Base-by-base conservation (phyloP, 2,113 vertebrate genomes). In the Zosterops lateralis region DNA sequence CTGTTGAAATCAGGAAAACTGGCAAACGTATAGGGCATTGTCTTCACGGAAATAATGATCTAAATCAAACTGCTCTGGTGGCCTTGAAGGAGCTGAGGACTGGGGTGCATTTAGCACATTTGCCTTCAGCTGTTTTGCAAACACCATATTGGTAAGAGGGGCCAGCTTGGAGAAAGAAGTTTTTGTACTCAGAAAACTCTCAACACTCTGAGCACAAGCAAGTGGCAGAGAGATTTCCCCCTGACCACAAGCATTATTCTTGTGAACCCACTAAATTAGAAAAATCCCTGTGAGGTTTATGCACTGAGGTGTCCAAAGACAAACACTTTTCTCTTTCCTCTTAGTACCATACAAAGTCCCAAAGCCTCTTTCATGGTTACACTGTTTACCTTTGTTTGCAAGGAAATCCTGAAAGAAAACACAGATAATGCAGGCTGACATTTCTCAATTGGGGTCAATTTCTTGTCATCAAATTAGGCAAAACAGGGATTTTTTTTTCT, bases 121-220 rank as follows among this genome's bases (percentile, higher is more conserved):
- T 19, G 3, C 11, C n/a, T 91, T 54, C 31, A 68, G 12, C 38
- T 45, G 32, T 3, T 77, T 80, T 54, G 60, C 60, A 93, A 56
- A 28, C 2, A 2, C 10, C 1, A 5, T 14, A 3, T 6, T 14
- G 24, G 17, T 16, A 24, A 65, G 4, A 64, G 17, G 14, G 42
- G 28, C 22, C 48, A 44, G 42, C 48, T 24, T 58, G 64, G 20
- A 32, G 15, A 64, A 64, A 47, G 18, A 53, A 19, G 14, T 3
- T 28, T 66, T 38, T 48, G 24, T 47, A 10, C 32, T 54, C 18
- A 68, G 44, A 32, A 88, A 81, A 77, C 11, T 12, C 65, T 22
- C n/a, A 58, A 9, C 22, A 24, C 32, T 60, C 44, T 62, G 14
- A 32, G 36, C 40, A 72, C 0, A 0, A 72, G 13, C 32, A 66